These are phyloP conservation scores for Dynastes tityus DNA, from an alignment of 2,888 invertebrate genomes.

Conservation along the genomic window DNA sequence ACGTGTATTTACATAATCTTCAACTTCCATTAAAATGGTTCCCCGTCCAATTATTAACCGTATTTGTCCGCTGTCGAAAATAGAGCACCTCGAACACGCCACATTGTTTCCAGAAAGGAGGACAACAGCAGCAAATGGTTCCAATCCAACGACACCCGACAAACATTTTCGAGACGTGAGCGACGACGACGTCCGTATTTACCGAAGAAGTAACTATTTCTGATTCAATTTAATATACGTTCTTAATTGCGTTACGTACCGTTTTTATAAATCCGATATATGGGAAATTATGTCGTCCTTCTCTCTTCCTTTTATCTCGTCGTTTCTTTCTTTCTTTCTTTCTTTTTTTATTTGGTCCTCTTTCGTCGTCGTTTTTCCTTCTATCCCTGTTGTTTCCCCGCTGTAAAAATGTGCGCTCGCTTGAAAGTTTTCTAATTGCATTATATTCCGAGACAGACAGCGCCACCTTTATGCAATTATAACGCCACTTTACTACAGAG, in stretches of 20 bases:
- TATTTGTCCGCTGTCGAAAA: slow-evolving; percentile 16
- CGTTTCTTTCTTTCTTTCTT: too few relatives aligned
- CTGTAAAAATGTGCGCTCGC: slow-evolving; percentile 49
- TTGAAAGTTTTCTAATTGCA: slow-evolving; percentile 59
- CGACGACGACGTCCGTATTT: slow-evolving; percentile 35
- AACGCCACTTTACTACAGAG: slow-evolving; percentile 61
- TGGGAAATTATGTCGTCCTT: slow-evolving; percentile 46
- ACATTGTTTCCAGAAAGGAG: too few relatives aligned
- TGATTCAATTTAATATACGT: slow-evolving; percentile 46
- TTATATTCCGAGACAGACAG: slow-evolving; percentile 60
- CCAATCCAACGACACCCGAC: slow-evolving; percentile 9
- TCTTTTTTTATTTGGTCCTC: too few relatives aligned
- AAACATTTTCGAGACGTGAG: slow-evolving; percentile 29
- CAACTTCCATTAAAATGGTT: not conserved
- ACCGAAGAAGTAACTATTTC: slow-evolving; percentile 41
- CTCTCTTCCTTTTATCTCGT: slow-evolving; percentile 7
- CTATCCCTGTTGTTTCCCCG: slow-evolving; percentile 14
- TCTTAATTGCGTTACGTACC: slow-evolving; percentile 49
- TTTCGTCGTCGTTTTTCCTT: not conserved
- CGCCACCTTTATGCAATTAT: slow-evolving; percentile 63
- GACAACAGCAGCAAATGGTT: slow-evolving; percentile 29
- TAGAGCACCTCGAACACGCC: not conserved
- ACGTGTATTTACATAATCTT: slow-evolving; percentile 12
- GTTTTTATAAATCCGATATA: slow-evolving; percentile 47
- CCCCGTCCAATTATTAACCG: not conserved